Percentiles rank a stretch among this genome's conserved stretches.
phyloP scores from a whole-genome alignment of 2,888 invertebrate species.

The Osedax frankpressi region DNA sequence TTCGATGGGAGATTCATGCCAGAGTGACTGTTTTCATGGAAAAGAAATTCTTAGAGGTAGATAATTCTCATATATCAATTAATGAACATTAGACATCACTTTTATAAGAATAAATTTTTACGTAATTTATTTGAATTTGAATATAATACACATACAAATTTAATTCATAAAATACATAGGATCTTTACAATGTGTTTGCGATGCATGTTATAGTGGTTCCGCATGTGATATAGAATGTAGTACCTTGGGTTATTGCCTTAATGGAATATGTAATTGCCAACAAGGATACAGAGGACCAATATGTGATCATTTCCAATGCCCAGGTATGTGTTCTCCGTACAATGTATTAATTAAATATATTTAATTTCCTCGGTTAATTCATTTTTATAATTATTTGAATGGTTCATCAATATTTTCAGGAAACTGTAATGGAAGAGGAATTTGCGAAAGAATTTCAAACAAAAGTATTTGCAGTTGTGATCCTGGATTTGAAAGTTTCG shows the following conservation, averaged over 20 bases:
- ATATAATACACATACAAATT: too few species aligned
- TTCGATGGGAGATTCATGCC: constrained; percentile 32
- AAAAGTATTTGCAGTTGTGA: constrained; percentile 29
- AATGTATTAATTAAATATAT: not conserved
- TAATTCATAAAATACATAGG: too few species aligned
- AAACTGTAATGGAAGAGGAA: constrained; percentile 27
- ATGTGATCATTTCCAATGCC: constrained; percentile 31
- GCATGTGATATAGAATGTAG: constrained; percentile 31
- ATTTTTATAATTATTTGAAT: not conserved
- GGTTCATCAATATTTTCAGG: not conserved
- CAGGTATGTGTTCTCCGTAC: constrained; percentile 28
- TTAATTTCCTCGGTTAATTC: not conserved
- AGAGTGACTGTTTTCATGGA: constrained; percentile 32
- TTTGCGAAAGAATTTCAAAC: constrained; percentile 25
- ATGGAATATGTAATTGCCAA: constrained; percentile 28
- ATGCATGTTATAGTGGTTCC: constrained; percentile 30
- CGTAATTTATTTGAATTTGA: too few species aligned
- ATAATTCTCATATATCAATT: constrained; percentile 25
- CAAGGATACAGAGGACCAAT: constrained; percentile 30
- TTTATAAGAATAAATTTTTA: too few species aligned
- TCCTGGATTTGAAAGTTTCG: constrained; percentile 29
- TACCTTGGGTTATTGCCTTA: constrained; percentile 25
- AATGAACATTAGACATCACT: too few species aligned
- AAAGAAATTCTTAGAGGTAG: too few species aligned
- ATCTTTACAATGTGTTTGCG: constrained; percentile 27